phyloP scores from a whole-genome alignment of 2,113 vertebrate genomes.

The Catharus minimus region DNA sequence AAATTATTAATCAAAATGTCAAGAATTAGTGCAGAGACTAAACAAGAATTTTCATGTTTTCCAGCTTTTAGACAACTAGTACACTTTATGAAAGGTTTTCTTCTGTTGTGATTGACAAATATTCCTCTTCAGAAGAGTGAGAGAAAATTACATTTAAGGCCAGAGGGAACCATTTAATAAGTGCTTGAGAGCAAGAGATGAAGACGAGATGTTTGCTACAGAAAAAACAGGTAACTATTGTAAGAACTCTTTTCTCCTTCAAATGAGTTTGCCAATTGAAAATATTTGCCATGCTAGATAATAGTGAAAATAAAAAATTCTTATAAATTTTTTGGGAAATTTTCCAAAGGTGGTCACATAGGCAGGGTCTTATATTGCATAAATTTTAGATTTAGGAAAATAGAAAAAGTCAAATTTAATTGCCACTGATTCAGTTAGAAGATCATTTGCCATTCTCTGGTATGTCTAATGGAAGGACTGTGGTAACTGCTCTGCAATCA shows the following conservation, averaged over 20 bases:
- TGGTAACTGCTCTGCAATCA: background rate
- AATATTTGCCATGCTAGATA: background rate
- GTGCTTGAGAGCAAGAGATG: background rate
- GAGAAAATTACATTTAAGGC: background rate
- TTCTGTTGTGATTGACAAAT: background rate
- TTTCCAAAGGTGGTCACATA: background rate
- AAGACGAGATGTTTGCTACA: background rate
- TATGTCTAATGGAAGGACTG: background rate
- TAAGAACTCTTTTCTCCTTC: background rate
- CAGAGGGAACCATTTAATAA: background rate
- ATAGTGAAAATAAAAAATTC: background rate
- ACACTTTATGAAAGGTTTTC: background rate
- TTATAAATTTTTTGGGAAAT: background rate
- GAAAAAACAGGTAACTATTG: background rate
- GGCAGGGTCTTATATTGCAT: background rate
- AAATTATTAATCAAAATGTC: background rate
- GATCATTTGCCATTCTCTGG: background rate
- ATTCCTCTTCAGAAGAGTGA: background rate
- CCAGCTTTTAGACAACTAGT: background rate
- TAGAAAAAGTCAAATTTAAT: background rate
- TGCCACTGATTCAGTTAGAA: background rate
- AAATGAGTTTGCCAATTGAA: background rate
- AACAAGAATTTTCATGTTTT: background rate
- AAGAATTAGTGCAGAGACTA: background rate
- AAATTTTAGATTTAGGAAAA: background rate